Conservation (phyloP, 2,888 invertebrate species). For the Ochropacha duplaris region DNA sequence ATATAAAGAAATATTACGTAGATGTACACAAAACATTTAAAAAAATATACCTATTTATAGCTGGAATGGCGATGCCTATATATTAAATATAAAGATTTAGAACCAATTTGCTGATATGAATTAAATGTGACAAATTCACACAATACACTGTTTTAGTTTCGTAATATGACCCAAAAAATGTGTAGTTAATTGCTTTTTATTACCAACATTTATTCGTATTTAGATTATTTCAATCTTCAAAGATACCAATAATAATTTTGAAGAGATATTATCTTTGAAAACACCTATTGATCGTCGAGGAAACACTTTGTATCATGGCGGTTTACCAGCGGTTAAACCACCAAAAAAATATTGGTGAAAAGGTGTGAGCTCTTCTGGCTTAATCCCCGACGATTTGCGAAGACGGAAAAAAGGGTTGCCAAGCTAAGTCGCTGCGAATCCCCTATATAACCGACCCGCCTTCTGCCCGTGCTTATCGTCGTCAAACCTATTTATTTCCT, state of each 20-base stretch:
- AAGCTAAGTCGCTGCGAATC: conserved; percentile 59
- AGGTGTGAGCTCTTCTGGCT: conserved; percentile 73
- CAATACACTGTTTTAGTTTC: too few species aligned
- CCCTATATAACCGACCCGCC: conserved; percentile 57
- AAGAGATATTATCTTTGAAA: conserved; percentile 52
- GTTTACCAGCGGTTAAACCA: conserved; percentile 65
- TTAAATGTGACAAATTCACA: too few species aligned
- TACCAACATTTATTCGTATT: too few species aligned
- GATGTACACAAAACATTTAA: too few species aligned
- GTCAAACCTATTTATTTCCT: conserved; percentile 67
- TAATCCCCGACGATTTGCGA: conserved; percentile 80
- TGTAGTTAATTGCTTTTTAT: too few species aligned
- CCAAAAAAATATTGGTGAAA: conserved; percentile 73
- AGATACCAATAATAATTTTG: conserved; percentile 29
- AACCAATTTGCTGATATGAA: too few species aligned
- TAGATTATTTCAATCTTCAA: too few species aligned
- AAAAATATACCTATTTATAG: too few species aligned
- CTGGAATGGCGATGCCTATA: too few species aligned
- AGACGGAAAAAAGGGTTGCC: conserved; percentile 78
- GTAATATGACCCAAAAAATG: conserved; percentile 4
- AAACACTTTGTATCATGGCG: conserved; percentile 68
- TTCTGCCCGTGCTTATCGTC: conserved; percentile 62
- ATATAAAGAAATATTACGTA: too few species aligned
- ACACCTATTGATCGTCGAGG: conserved; percentile 57
- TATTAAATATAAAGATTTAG: too few species aligned